phyloP scores from a whole-genome alignment of 2,113 vertebrate genomes.

The Gopherus evgoodei region DNA sequence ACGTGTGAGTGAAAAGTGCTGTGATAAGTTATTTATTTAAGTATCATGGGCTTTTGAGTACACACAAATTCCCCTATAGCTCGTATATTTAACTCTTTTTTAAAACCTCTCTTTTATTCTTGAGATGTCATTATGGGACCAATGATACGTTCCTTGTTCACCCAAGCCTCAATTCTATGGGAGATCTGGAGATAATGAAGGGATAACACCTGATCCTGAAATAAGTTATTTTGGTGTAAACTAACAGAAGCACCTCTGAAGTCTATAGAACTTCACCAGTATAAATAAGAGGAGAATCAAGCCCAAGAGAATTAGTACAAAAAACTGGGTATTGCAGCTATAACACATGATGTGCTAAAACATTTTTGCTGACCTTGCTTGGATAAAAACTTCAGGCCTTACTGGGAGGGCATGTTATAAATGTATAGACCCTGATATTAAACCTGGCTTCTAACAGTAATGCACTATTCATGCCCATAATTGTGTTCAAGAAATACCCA shows the following conservation, averaged over 20 bases:
- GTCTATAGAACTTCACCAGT: not conserved
- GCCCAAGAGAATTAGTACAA: rapidly evolving
- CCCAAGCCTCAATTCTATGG: not conserved
- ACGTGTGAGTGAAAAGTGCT: not conserved
- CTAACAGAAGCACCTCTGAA: not conserved
- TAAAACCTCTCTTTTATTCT: not conserved
- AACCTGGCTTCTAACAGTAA: not conserved
- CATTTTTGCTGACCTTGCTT: not conserved
- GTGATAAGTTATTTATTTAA: not conserved
- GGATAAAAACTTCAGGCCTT: not conserved
- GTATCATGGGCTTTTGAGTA: not conserved
- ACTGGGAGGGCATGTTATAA: rapidly evolving
- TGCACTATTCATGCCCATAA: not conserved
- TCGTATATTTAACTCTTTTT: not conserved
- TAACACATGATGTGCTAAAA: not conserved
- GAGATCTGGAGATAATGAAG: not conserved
- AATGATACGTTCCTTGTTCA: not conserved
- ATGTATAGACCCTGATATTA: not conserved
- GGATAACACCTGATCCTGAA: not conserved
- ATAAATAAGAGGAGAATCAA: not conserved
- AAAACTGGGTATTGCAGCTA: not conserved
- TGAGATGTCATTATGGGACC: not conserved
- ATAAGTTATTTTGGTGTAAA: not conserved
- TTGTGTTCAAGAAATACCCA: not conserved
- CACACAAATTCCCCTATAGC: not conserved